phyloP scores from a whole-genome alignment of 2,113 vertebrate genomes.

The Menura novaehollandiae region DNA sequence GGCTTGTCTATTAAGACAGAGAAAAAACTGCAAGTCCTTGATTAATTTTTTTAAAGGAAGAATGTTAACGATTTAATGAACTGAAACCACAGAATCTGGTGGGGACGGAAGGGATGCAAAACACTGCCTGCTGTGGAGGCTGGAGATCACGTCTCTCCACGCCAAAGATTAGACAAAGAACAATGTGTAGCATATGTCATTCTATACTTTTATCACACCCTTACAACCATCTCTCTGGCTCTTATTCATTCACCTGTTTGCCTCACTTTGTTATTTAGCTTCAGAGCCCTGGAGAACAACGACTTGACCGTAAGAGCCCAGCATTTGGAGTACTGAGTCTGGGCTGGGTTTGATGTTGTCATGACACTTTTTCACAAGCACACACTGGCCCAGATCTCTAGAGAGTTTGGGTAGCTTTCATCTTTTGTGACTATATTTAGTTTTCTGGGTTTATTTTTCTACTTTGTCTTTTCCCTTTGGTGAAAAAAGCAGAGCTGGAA shows the following conservation, averaged over 20 bases:
- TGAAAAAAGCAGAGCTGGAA: background rate
- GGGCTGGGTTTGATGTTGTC: background rate
- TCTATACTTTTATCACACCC: background rate
- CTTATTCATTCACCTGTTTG: background rate
- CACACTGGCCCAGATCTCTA: background rate
- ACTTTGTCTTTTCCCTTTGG: background rate
- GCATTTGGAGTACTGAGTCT: background rate
- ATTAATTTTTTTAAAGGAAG: background rate
- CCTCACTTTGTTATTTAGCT: background rate
- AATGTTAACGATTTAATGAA: background rate
- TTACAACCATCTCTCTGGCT: background rate
- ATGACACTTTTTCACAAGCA: background rate
- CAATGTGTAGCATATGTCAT: background rate
- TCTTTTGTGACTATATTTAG: background rate
- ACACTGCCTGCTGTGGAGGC: background rate
- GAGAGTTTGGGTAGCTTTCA: background rate
- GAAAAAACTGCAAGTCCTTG: background rate
- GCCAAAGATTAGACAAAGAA: background rate
- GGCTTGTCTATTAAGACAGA: background rate
- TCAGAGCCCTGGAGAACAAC: background rate
- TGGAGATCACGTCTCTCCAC: background rate
- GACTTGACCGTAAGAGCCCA: background rate
- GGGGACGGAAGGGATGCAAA: background rate
- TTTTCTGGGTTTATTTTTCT: constrained; percentile 22
- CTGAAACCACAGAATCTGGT: background rate